A percentile compares a stretch with the other conserved stretches of the same genome.
Conservation (phyloP, 1,140 invertebrate genomes). For the Drosophila pandora region DNA sequence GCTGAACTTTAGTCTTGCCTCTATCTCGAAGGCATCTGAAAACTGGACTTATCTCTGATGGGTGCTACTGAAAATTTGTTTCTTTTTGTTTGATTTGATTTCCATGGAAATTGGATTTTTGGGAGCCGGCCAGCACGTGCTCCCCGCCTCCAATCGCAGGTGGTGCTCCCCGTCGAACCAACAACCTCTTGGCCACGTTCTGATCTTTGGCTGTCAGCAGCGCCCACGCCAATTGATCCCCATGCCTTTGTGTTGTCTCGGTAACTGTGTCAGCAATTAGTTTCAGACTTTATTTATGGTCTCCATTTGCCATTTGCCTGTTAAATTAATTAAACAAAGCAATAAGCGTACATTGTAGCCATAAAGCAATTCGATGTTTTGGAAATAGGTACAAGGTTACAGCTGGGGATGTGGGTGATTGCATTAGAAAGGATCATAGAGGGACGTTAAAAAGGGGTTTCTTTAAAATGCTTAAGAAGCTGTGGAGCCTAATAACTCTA, state of each 20-base stretch:
- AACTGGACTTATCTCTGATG: conserved; percentile 61
- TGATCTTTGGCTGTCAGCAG: conserved; percentile 68
- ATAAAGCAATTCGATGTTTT: conserved; percentile 35
- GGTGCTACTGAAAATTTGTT: conserved; percentile 71
- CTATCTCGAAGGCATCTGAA: conserved; percentile 42
- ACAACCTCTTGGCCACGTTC: conserved; percentile 40
- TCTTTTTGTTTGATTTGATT: conserved; percentile 25
- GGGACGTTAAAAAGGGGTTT: not conserved
- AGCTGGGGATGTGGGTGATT: not conserved
- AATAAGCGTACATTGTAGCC: conserved; percentile 29
- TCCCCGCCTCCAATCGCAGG: conserved; percentile 55
- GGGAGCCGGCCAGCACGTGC: conserved; percentile 51
- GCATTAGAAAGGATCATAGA: conserved; percentile 7
- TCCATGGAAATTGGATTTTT: conserved; percentile 50
- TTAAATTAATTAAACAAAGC: conserved; percentile 66
- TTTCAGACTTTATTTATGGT: conserved; percentile 73
- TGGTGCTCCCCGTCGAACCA: conserved; percentile 37
- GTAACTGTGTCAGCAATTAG: conserved; percentile 80
- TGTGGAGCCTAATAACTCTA: not conserved
- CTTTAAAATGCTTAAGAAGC: not conserved
- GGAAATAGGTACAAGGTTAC: conserved; percentile 27
- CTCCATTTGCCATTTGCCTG: conserved; percentile 71
- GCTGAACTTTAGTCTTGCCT: conserved; percentile 28
- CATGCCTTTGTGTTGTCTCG: conserved; percentile 66
- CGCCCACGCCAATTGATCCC: conserved; percentile 62